phyloP scores from a whole-genome alignment of 1,140 invertebrate species.

The Chironomus striatipennis region DNA sequence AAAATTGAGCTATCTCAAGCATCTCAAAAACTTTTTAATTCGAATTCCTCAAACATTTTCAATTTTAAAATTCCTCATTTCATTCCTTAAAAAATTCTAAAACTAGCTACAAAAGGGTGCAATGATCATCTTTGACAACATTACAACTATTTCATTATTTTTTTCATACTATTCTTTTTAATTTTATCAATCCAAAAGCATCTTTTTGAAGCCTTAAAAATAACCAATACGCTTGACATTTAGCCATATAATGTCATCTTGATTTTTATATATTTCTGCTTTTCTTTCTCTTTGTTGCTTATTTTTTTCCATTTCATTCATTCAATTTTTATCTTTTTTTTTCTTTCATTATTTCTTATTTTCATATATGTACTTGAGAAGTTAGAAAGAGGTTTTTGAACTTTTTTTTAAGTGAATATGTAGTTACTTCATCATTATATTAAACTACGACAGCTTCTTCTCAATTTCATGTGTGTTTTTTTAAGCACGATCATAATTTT shows the following conservation, averaged over 20 bases:
- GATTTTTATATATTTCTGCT: no score
- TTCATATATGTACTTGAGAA: not conserved
- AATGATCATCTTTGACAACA: not conserved
- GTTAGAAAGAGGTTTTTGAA: constrained; percentile 9
- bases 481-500: not conserved
- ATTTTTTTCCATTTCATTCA: no score
- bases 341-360: not conserved
- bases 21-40: no score
- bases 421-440: not conserved
- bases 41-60: no score
- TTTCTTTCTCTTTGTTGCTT: no score
- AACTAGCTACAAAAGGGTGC: not conserved
- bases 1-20: no score
- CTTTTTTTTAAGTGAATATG: not conserved
- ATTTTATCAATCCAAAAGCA: not conserved
- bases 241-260: constrained; percentile 5
- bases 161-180: not conserved
- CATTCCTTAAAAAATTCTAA: no score
- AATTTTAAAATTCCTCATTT: no score
- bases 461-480: not conserved
- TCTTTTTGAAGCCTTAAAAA: constrained; percentile 13
- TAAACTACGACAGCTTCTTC: not conserved
- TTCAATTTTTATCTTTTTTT: not conserved
- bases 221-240: constrained; percentile 2
- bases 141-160: not conserved